Conservation (phyloP, 2,888 invertebrate species). For the Pseudanteris insignis region DNA sequence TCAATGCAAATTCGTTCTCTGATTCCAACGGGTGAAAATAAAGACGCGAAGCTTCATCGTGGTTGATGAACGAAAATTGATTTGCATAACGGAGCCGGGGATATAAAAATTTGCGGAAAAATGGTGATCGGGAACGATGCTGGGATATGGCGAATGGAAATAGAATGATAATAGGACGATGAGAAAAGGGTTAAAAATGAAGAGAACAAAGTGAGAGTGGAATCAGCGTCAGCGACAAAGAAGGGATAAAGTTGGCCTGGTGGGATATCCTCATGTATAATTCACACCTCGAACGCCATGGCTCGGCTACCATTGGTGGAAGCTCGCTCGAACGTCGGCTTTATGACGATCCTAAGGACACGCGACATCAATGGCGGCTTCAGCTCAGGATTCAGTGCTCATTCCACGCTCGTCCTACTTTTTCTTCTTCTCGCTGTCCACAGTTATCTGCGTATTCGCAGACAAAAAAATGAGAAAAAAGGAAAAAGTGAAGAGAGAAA, state of each 20-base stretch:
- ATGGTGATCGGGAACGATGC: slow-evolving; percentile 6
- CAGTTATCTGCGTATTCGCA: slow-evolving; percentile 36
- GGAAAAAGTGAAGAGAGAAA: too few relatives aligned
- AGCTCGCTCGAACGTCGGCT: slow-evolving; percentile 54
- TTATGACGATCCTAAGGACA: slow-evolving; percentile 59
- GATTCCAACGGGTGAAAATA: too few relatives aligned
- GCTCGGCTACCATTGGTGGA: slow-evolving; percentile 61
- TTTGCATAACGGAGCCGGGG: slow-evolving; percentile 1
- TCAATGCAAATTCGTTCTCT: too few relatives aligned
- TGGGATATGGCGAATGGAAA: slow-evolving; percentile 4
- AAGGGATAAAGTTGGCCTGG: slow-evolving; percentile 42
- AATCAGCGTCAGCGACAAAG: slow-evolving; percentile 36
- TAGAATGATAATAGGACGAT: slow-evolving; percentile 27
- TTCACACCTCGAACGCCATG: slow-evolving; percentile 66
- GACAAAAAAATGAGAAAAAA: too few relatives aligned
- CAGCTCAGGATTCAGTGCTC: slow-evolving; percentile 34
- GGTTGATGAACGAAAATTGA: background rate
- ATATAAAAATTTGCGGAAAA: too few relatives aligned
- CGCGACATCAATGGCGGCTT: slow-evolving; percentile 47
- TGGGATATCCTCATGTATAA: slow-evolving; percentile 64
- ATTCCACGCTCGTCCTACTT: slow-evolving; percentile 37
- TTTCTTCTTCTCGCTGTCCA: slow-evolving; percentile 18
- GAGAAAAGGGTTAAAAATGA: slow-evolving; percentile 52
- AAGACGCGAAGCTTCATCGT: too few relatives aligned
- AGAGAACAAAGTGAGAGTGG: slow-evolving; percentile 53